Evolutionary conservation across 2,888 invertebrate genomes (phyloP).

Genomic region (Tiliacea aurago): DNA sequence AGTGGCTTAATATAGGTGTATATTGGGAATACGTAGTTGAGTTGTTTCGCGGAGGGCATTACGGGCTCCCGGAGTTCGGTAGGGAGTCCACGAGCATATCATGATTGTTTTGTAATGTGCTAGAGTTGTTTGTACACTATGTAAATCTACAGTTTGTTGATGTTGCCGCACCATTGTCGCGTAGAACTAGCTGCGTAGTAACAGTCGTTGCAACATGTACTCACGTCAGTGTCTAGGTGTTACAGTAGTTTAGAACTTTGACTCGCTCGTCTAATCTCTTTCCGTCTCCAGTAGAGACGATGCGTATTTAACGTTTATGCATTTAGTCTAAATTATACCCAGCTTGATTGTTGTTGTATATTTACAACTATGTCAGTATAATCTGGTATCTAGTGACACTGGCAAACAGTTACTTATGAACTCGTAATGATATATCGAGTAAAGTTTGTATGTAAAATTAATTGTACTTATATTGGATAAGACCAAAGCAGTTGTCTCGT

Average conservation of each 20-base stretch:
- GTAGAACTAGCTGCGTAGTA: constrained; percentile 85
- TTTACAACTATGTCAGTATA: constrained; percentile 76
- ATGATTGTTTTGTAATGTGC: constrained; percentile 84
- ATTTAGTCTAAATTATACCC: constrained; percentile 81
- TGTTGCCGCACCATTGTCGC: constrained; percentile 83
- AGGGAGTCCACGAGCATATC: constrained; percentile 82
- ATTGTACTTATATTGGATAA: constrained; percentile 85
- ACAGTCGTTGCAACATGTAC: constrained; percentile 77
- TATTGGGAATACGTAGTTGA: constrained; percentile 79
- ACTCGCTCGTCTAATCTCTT: constrained; percentile 71
- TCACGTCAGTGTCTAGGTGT: constrained; percentile 85
- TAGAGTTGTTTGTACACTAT: constrained; percentile 73
- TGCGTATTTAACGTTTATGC: constrained; percentile 75
- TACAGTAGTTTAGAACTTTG: constrained; percentile 80
- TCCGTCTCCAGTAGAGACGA: constrained; percentile 78
- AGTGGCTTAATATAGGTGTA: constrained; percentile 84
- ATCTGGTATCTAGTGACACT: constrained; percentile 72
- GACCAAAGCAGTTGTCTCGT: constrained; percentile 86
- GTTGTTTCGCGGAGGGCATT: constrained; percentile 71
- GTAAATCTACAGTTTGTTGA: constrained; percentile 76
- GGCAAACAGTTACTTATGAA: constrained; percentile 74
- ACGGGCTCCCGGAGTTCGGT: constrained; percentile 56
- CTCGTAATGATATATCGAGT: constrained; percentile 72
- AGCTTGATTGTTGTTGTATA: constrained; percentile 81
- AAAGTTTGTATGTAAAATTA: constrained; percentile 79